Evolutionary conservation across 2,113 vertebrate species (phyloP).

Genomic region (Atlantisia rogersi): DNA sequence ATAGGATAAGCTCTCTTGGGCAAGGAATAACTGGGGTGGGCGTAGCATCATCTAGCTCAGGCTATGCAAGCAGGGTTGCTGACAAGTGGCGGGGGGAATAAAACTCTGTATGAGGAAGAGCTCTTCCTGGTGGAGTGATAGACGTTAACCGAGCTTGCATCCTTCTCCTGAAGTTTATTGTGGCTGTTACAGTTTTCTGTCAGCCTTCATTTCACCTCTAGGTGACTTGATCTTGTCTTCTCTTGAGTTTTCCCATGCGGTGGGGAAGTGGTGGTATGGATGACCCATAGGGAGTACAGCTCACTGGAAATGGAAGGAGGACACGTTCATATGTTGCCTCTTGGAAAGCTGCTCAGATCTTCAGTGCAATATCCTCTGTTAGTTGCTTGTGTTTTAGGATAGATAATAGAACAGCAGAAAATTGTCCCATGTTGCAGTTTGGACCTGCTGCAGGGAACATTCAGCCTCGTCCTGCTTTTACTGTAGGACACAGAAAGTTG

Average conservation of each 20-base stretch:
- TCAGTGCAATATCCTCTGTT: not conserved
- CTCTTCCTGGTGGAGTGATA: not conserved
- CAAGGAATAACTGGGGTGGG: not conserved
- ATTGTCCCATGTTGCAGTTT: not conserved
- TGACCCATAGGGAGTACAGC: not conserved
- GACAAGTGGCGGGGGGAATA: not conserved
- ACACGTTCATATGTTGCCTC: not conserved
- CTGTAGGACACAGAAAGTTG: not conserved
- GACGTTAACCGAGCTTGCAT: not conserved
- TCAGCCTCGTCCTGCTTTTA: not conserved
- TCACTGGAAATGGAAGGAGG: not conserved
- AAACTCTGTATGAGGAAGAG: not conserved
- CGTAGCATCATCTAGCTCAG: not conserved
- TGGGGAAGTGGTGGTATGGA: not conserved
- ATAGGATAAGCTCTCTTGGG: not conserved
- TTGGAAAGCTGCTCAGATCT: not conserved
- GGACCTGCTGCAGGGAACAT: not conserved
- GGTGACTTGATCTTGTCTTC: not conserved
- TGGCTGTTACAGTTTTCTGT: not conserved
- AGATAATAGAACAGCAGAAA: not conserved
- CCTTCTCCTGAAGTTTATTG: not conserved
- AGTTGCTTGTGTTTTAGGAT: not conserved
- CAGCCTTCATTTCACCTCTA: not conserved
- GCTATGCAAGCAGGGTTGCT: not conserved
- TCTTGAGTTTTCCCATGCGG: not conserved